A percentile compares a stretch with the other conserved stretches of the same genome.
Conservation (phyloP, 2,888 invertebrate species). For the Spilarctia lutea region DNA sequence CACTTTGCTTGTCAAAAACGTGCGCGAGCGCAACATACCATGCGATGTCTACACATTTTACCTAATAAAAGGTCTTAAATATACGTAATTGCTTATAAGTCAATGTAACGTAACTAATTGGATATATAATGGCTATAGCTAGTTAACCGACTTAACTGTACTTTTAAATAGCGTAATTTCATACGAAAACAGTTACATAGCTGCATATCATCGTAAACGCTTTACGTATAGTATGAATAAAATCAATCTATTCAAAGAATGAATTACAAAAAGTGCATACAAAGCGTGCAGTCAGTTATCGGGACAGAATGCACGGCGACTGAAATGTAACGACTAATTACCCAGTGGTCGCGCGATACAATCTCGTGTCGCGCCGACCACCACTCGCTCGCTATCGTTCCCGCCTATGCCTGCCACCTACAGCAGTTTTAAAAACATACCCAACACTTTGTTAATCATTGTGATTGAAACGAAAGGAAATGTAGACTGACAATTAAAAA, state of each 20-base stretch:
- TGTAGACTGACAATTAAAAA: conserved; percentile 58
- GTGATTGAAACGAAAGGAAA: conserved; percentile 63
- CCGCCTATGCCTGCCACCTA: conserved; percentile 11
- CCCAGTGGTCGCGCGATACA: conserved; percentile 68
- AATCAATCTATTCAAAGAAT: conserved; percentile 74
- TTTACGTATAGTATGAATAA: conserved; percentile 53
- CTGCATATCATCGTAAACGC: conserved; percentile 26
- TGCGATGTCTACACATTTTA: conserved; percentile 53
- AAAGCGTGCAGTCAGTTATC: conserved; percentile 73
- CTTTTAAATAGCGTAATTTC: neutral
- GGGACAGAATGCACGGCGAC: conserved; percentile 68
- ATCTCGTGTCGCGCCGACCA: conserved; percentile 61
- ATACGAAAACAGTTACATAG: conserved; percentile 21
- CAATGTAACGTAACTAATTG: conserved; percentile 62
- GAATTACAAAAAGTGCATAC: conserved; percentile 76
- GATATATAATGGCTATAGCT: conserved; percentile 40
- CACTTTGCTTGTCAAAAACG: conserved; percentile 83
- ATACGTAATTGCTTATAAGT: conserved; percentile 52
- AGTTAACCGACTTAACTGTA: conserved; percentile 23
- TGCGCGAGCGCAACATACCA: conserved; percentile 63
- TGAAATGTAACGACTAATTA: conserved; percentile 83
- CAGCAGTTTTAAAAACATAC: conserved; percentile 50
- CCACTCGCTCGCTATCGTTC: conserved; percentile 20
- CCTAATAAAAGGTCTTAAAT: conserved; percentile 60
- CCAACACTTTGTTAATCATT: conserved; percentile 65